Base-by-base conservation (phyloP, 2,113 vertebrate species). In the Suricata suricatta region DNA sequence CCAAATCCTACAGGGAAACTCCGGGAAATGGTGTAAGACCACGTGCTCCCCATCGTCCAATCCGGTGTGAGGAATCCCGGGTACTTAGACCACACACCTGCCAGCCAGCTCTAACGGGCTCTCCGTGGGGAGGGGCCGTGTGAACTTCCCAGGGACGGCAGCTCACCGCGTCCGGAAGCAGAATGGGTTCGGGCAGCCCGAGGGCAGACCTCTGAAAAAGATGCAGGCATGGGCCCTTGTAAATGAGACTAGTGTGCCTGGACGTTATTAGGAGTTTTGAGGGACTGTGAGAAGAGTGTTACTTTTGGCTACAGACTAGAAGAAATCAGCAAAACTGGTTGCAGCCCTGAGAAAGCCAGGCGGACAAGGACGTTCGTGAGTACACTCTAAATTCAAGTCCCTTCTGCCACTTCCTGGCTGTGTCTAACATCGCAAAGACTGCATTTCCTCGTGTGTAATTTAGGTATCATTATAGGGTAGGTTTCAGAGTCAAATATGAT, bases 161-260 rank as follows among this genome's bases (percentile, higher is more conserved):
- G 44, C 35, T 88, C 25, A 10, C 23, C 7, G 0, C 0, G 5
- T 31, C n/a, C 7, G 1, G 0, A 15, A 77, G 19, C 9, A 21
- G 3, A 52, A 13, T 29, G 69, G 15, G 13, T 35, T 77, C 4
- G 2, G 17, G 68, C 29, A 66, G 29, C 69, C 44, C 21, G 31
- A 66, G 17, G 60, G 7, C 52, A 29, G 63, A 19, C 12, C 7
- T 68, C 31, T 6, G 5, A 31, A 68, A 50, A 10, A 33, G 29
- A 14, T 14, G 4, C 15, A 41, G n/a, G 17, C 60, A 3, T 17
- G 50, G 63, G 63, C 19, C 25, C 19, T 44, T 47, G 10, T 64
- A 15, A 38, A 25, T 23, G 68, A 83, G 68, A 4, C 10, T 23
- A 5, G 29, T 35, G 6, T 47, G 74, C n/a, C 12, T 7, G 21